Evolutionary conservation across 2,797 vertebrate species (phyloP), one percentile per base, ranked within the genome.

Genomic region (Scarus forsteni): DNA sequence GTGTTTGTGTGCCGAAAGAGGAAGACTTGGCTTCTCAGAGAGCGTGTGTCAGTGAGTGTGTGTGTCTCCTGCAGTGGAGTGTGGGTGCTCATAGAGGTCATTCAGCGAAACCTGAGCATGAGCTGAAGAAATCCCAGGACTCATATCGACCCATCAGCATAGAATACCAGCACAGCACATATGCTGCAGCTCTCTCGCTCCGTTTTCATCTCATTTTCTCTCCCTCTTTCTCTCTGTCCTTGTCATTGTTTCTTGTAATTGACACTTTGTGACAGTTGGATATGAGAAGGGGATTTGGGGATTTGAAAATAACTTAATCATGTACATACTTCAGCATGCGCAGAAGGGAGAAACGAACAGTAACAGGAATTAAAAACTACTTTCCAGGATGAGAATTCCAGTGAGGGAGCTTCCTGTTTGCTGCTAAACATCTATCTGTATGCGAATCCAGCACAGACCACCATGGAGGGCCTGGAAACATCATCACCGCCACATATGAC

Each of bases 11-110:
- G 62, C 75, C 45, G 72, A 42, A 42, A 14, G 58, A 35, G 62
- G 55, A 76, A 46, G 50, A 35, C 34, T 43, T 3, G 39, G 49
- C 18, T 10, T 70, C 52, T 76, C 40, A 51, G 44, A 58, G 44
- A 66, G 66, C 72, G 66, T 60, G 58, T 60, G 55, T 54, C 65
- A 68, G 70, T 70, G 69, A 74, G 74, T 73, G 58, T 71, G 75
- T 59, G 76, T 57, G 75, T 66, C 74, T 73, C 46, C 81, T 86
- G 73, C 72, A 74, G 77, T 77, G 49, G 53, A 78, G 80, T 70
- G 73, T 77, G 65, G 62, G 76, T 66, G 75, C 81, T 84, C 74
- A 51, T 83, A 92, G 92, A 95, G 93, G 94, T 95, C 94, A 94
- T 85, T 85, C 85, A 85, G 89, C 83, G 93, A 92, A 94, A 94